phyloP scores from a whole-genome alignment of 2,888 invertebrate genomes.

The Ophraella communa region DNA sequence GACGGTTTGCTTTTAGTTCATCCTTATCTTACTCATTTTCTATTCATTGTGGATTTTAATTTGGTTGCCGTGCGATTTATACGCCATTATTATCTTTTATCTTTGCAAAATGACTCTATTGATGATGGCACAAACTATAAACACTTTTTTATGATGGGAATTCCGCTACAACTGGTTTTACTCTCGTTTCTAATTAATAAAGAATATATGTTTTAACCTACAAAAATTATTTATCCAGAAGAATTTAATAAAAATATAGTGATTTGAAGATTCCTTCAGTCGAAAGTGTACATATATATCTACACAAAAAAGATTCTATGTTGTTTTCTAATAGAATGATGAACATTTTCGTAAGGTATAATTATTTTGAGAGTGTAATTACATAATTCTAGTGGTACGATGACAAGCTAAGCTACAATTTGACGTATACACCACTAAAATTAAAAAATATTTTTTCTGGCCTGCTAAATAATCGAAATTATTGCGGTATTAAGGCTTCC shows the following conservation, averaged over 20 bases:
- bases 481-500: constrained; percentile 4
- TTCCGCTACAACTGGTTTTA: not conserved
- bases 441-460: constrained; percentile 11
- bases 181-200: not conserved
- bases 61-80: constrained; percentile 4
- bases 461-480: constrained; percentile 35
- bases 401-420: not conserved
- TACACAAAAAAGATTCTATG: not conserved
- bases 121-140: not conserved
- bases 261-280: no score
- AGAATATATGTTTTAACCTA: not conserved
- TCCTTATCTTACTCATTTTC: constrained; percentile 12
- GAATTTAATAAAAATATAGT: no score
- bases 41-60: constrained; percentile 14
- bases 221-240: no score
- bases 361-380: not conserved
- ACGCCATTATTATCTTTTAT: constrained; percentile 4
- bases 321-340: not conserved
- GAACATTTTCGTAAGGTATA: not conserved
- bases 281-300: no score
- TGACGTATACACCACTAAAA: not conserved
- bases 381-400: constrained; percentile 2
- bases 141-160: not conserved
- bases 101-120: not conserved
- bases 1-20: constrained; percentile 10